Conservation (phyloP, 2,113 vertebrate genomes). For the Prunella himalayana region DNA sequence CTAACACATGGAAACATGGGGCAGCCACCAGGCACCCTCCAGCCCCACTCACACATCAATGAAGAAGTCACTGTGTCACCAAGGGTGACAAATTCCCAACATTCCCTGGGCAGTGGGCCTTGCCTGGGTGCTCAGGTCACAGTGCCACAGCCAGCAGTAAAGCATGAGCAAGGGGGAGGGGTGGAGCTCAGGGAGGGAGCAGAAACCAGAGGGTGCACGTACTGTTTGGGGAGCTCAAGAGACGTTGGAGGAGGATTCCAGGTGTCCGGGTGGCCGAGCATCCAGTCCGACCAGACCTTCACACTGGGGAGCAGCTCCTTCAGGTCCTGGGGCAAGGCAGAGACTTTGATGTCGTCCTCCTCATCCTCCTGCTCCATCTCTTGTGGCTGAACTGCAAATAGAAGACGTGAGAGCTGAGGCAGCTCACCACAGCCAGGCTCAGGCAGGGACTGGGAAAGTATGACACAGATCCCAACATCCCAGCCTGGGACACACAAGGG, state of each 20-base stretch:
- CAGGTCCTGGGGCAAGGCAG: slow-evolving; percentile 84
- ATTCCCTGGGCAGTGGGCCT: neutral
- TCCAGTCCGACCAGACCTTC: slow-evolving; percentile 99
- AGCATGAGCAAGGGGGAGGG: neutral
- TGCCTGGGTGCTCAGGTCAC: neutral
- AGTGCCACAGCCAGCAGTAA: neutral
- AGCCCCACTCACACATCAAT: neutral
- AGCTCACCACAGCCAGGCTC: neutral
- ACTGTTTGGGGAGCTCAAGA: slow-evolving; percentile 76
- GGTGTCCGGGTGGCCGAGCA: slow-evolving; percentile 92
- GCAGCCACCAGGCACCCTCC: neutral
- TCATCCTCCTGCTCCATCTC: slow-evolving; percentile 65
- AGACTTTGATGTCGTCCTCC: slow-evolving; percentile 87
- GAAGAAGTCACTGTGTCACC: neutral
- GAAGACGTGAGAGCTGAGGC: slow-evolving; percentile 18
- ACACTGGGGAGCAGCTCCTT: slow-evolving; percentile 92
- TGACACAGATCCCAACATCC: neutral
- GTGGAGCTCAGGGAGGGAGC: neutral
- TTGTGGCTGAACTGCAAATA: slow-evolving; percentile 72
- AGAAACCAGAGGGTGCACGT: slow-evolving; percentile 39
- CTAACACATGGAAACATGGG: neutral
- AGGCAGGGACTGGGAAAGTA: neutral
- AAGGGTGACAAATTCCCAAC: neutral
- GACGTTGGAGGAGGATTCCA: slow-evolving; percentile 94
- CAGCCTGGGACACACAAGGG: neutral